These are phyloP conservation scores for Sebastes itinus DNA, from an alignment of 2,797 vertebrate genomes.

Conservation along the genomic window DNA sequence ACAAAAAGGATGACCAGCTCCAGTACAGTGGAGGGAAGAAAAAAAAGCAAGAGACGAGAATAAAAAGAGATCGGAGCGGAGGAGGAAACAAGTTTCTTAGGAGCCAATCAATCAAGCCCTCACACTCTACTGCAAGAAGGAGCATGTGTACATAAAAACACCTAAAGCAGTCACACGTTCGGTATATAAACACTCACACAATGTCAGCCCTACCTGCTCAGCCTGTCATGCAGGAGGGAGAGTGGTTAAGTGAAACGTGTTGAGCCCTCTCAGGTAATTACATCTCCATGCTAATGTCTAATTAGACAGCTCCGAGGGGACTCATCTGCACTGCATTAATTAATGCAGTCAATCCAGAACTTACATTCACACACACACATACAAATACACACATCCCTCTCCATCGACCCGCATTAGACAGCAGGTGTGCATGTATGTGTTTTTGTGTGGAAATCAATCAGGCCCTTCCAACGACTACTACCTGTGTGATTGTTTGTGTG, in stretches of 20 bases:
- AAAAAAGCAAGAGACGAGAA: conserved; percentile 17
- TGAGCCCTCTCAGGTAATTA: conserved; percentile 88
- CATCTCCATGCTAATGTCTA: conserved; percentile 92
- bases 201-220: conserved; percentile 52
- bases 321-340: conserved; percentile 88
- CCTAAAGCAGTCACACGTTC: neutral
- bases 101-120: conserved; percentile 70
- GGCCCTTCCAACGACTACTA: neutral
- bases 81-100: conserved; percentile 29
- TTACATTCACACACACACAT: conserved; percentile 24
- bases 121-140: neutral
- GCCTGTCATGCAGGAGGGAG: conserved; percentile 70
- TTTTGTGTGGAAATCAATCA: conserved; percentile 40
- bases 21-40: conserved; percentile 22
- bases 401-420: conserved; percentile 18
- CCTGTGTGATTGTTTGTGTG: conserved; percentile 10
- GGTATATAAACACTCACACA: neutral
- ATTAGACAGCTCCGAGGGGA: conserved; percentile 91
- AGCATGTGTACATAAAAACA: neutral
- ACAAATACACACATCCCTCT: conserved; percentile 1
- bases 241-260: conserved; percentile 80
- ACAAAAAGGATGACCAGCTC: conserved; percentile 36
- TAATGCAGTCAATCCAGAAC: conserved; percentile 88
- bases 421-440: conserved; percentile 62
- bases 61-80: conserved; percentile 8